phyloP scores from a whole-genome alignment of 2,888 invertebrate genomes.

The Alviniconcha strummeri region DNA sequence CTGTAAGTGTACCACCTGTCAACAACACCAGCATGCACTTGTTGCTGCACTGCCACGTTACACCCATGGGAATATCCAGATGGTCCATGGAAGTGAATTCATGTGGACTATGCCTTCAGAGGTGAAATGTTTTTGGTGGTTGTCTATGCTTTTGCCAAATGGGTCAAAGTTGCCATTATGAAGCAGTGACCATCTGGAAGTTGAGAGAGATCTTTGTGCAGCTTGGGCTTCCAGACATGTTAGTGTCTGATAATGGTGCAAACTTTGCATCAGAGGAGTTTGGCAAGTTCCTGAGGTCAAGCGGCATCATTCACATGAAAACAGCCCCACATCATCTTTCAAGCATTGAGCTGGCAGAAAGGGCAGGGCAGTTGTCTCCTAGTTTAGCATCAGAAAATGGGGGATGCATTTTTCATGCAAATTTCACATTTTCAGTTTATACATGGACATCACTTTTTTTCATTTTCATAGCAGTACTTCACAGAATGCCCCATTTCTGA shows the following conservation, averaged over 20 bases:
- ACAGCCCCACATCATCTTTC: conserved; percentile 10
- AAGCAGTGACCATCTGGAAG: background rate
- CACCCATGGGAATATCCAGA: conserved; percentile 55
- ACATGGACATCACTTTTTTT: no score
- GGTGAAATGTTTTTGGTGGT: background rate
- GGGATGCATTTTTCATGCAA: no score
- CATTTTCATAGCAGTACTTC: no score
- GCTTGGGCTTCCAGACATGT: conserved; percentile 14
- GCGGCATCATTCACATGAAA: conserved; percentile 42
- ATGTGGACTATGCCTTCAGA: conserved; percentile 52
- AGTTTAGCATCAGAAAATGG: no score
- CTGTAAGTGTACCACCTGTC: conserved; percentile 38
- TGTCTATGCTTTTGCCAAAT: background rate
- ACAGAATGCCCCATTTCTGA: no score
- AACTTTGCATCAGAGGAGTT: conserved; percentile 42
- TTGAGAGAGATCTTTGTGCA: background rate
- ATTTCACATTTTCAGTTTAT: no score
- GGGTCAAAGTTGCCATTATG: background rate
- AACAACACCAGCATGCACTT: conserved; percentile 39
- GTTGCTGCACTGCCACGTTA: conserved; percentile 41
- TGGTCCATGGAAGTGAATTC: conserved; percentile 54
- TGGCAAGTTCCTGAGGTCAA: conserved; percentile 33
- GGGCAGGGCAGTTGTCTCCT: no score
- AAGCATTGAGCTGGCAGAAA: background rate
- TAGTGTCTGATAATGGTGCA: conserved; percentile 47